Base-by-base conservation (phyloP, 2,797 vertebrate species). In the Acanthornis magna region DNA sequence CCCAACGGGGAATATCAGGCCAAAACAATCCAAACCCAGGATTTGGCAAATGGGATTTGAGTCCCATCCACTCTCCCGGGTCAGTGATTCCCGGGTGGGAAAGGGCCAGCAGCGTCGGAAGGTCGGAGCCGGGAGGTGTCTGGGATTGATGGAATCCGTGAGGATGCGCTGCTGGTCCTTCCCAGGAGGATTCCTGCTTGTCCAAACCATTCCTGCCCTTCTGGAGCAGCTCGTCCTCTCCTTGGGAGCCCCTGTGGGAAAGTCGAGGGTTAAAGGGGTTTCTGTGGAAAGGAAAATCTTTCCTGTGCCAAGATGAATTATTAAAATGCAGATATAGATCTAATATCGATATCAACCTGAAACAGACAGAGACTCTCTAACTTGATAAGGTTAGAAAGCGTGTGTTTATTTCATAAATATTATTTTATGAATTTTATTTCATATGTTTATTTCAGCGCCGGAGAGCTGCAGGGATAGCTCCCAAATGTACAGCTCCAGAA, bases 111-210 rank as follows among this genome's bases (percentile, higher is more conserved):
- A 16, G 19, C 2, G 0, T 23, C 6, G 23, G 54, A 16, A 81
- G 16, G 13, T 54, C 0, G 0, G 30, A 40, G 65, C 34, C 11
- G 0, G 0, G 51, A 45, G 18, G 5, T 23, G 13, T 11, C 27
- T 42, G 40, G 66, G 29, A 30, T 74, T 13, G 48, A 2, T 34
- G 58, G n/a, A 8, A 72, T 74, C 85, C 62, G 4, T 3, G 3
- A 29, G 70, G 77, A 45, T 8, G 38, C 48, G 30, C 43, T 62
- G 63, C n/a, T 43, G 85, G 43, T 43, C 11, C 6, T 30, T 82
- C 27, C 75, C 57, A 6, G 57, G 7, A 19, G 60, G 29, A 17
- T 40, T 45, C 13, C 20, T 10, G 19, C 29, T 6, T 3, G 16
- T 43, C 34, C 75, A 74, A 85, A 58, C 5, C 23, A 5, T 38